A percentile compares a stretch with the other conserved stretches of the same genome.
phyloP scores from a whole-genome alignment of 2,797 vertebrate genomes.

The Corythornis leucogaster region DNA sequence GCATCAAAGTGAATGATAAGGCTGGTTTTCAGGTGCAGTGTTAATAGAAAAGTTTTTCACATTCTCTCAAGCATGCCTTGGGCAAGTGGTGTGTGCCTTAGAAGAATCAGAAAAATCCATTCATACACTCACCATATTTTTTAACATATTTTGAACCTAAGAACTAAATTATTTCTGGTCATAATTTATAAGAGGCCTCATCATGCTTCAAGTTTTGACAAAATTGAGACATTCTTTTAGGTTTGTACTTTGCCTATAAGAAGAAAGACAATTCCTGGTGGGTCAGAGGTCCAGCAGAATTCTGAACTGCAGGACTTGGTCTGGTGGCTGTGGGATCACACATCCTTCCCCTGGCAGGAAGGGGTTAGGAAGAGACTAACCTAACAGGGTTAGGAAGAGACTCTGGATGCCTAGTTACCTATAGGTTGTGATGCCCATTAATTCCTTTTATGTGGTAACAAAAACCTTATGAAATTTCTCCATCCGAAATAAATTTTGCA shows the following conservation, averaged over 20 bases:
- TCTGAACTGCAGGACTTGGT: not conserved
- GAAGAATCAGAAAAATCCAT: not conserved
- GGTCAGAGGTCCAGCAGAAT: not conserved
- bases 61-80: not conserved
- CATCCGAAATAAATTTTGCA: not conserved
- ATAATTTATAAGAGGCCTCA: not conserved
- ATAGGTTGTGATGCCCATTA: not conserved
- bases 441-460: not conserved
- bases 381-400: not conserved
- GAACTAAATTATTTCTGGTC: not conserved
- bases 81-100: not conserved
- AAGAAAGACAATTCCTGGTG: not conserved
- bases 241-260: not conserved
- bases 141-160: not conserved
- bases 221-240: not conserved
- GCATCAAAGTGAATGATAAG: not conserved
- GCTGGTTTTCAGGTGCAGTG: not conserved
- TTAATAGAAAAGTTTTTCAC: not conserved
- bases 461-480: not conserved
- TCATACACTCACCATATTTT: not conserved
- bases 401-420: not conserved
- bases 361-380: not conserved
- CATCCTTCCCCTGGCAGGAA: not conserved
- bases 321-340: not conserved
- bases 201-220: not conserved